Conservation (phyloP, 1,140 invertebrate genomes). For the Diorhabda sublineata region DNA sequence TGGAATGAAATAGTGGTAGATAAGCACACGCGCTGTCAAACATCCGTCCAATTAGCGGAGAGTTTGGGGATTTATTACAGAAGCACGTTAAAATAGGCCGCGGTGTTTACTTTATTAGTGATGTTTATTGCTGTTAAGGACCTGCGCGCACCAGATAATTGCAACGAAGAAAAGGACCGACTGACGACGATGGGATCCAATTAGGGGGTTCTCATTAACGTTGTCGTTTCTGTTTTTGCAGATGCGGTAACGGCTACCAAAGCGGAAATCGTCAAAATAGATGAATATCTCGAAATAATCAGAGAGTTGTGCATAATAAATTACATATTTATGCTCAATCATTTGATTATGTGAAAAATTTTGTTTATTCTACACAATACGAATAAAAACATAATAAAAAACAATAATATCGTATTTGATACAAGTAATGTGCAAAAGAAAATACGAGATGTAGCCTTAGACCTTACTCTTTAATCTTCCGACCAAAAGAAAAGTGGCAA, state of each 20-base stretch:
- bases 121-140: conserved; percentile 6
- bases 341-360: no score
- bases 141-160: conserved; percentile 11
- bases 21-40: conserved; percentile 32
- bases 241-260: neutral
- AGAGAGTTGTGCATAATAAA: no score
- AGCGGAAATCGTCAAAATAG: conserved; percentile 5
- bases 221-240: neutral
- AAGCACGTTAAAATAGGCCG: conserved; percentile 31
- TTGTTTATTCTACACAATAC: no score
- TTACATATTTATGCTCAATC: no score
- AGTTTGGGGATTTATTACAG: conserved; percentile 31
- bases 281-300: neutral
- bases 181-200: conserved; percentile 7
- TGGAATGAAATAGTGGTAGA: conserved; percentile 28
- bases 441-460: no score
- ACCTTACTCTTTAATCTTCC: no score
- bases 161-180: conserved; percentile 4
- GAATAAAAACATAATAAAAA: no score
- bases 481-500: no score
- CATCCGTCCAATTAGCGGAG: conserved; percentile 33
- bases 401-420: no score
- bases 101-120: conserved; percentile 27
- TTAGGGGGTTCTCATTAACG: conserved; percentile 8
- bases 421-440: no score